Evolutionary conservation across 53 echinoderm and acorn worm genomes (phyloP).

Genomic region (Echinometra lucunter): DNA sequence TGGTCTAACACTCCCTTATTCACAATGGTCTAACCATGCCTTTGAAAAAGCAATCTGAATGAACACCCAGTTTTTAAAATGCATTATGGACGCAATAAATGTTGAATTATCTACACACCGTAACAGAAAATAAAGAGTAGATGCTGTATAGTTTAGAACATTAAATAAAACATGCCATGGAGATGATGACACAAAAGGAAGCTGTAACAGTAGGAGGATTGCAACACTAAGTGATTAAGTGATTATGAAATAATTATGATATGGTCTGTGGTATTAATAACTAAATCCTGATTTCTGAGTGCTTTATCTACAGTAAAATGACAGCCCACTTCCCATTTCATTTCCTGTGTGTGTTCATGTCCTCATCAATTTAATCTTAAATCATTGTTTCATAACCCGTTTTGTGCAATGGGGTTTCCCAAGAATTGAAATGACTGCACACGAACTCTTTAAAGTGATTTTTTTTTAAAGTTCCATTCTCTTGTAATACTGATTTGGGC

Average conservation of each 20-base stretch:
- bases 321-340: neutral
- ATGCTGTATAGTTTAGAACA: neutral
- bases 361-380: neutral
- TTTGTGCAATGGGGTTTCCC: neutral
- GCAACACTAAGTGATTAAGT: neutral
- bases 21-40: no score
- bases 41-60: no score
- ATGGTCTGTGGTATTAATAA: constrained; percentile 1
- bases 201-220: neutral
- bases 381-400: neutral
- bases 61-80: no score
- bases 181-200: neutral
- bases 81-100: neutral
- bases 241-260: constrained; percentile 21
- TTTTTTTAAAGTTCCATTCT: no score
- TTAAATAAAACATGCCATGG: neutral
- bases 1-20: no score
- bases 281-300: constrained; percentile 33
- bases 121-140: neutral
- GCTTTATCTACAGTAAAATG: neutral
- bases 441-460: neutral
- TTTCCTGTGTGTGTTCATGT: neutral
- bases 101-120: neutral
- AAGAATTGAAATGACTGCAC: neutral
- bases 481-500: no score